Percentiles rank a stretch among this genome's conserved stretches.
Evolutionary conservation across 2,888 invertebrate genomes (phyloP).

Genomic region (Meganola albula): DNA sequence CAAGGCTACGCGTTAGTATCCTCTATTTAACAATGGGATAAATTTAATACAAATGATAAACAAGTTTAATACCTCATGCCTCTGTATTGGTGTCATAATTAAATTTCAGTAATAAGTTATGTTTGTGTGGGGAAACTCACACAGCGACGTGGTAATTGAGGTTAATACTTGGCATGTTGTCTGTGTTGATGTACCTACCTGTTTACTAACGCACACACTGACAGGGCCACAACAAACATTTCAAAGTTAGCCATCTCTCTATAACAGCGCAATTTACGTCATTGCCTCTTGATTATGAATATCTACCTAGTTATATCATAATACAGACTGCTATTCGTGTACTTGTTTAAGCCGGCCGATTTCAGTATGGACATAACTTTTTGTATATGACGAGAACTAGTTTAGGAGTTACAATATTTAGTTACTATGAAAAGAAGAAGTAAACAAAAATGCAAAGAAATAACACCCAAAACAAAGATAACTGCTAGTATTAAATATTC

Average conservation of each 20-base stretch:
- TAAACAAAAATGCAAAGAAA: no score
- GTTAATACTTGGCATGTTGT: constrained; percentile 32
- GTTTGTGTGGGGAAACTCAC: constrained; percentile 23
- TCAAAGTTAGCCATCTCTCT: no score
- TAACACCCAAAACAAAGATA: no score
- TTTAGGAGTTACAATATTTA: no score
- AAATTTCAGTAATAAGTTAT: constrained; percentile 26
- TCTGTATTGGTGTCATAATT: constrained; percentile 32
- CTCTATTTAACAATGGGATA: constrained; percentile 59
- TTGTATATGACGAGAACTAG: no score
- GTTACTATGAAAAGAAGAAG: no score
- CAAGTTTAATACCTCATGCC: constrained; percentile 35
- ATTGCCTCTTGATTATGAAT: constrained; percentile 6
- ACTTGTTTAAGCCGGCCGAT: no score
- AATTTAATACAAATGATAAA: constrained; percentile 46
- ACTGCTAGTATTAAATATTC: constrained; percentile 14
- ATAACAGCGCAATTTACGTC: constrained; percentile 18
- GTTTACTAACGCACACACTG: constrained; percentile 16
- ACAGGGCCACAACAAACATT: constrained; percentile 22
- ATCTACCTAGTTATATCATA: no score
- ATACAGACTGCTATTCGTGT: no score
- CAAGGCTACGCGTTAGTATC: constrained; percentile 66
- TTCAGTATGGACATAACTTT: no score
- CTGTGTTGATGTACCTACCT: constrained; percentile 26
- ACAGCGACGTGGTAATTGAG: constrained; percentile 34